Percentiles rank a stretch among this genome's conserved stretches.
Conservation (phyloP, 2,797 vertebrate species). For the Peromyscus nudipes region DNA sequence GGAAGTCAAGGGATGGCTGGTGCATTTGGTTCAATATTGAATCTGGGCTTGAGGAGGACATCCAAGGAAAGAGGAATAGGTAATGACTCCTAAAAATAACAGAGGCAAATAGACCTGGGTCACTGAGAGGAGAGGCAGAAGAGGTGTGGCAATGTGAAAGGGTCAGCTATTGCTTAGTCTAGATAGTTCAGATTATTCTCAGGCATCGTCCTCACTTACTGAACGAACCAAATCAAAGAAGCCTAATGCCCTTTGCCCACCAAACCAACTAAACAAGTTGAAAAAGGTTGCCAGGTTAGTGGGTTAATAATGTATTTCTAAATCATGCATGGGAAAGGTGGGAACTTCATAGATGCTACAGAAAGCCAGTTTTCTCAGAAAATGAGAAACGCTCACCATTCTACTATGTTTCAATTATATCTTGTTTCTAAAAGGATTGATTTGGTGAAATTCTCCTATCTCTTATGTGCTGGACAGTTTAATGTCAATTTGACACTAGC, state of each 20-base stretch:
- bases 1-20: not conserved
- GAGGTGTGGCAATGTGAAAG: not conserved
- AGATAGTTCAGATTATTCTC: not conserved
- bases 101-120: too few species aligned
- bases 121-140: fast-evolving
- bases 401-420: not conserved
- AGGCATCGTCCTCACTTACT: not conserved
- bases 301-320: not conserved
- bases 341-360: not conserved
- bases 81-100: not conserved
- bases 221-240: not conserved
- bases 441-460: constrained; percentile 17
- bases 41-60: not conserved
- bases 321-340: not conserved
- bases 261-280: constrained; percentile 1
- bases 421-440: not conserved
- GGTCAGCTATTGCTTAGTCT: not conserved
- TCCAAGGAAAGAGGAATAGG: not conserved
- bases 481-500: too few species aligned
- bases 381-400: constrained; percentile 3
- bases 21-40: not conserved
- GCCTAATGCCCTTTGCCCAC: not conserved
- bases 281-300: not conserved
- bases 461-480: not conserved
- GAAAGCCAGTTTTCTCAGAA: not conserved